Percentiles rank a stretch among this genome's conserved stretches.
These are phyloP conservation scores for Canis aureus DNA, from an alignment of 2,113 vertebrate species.

Conservation along the genomic window DNA sequence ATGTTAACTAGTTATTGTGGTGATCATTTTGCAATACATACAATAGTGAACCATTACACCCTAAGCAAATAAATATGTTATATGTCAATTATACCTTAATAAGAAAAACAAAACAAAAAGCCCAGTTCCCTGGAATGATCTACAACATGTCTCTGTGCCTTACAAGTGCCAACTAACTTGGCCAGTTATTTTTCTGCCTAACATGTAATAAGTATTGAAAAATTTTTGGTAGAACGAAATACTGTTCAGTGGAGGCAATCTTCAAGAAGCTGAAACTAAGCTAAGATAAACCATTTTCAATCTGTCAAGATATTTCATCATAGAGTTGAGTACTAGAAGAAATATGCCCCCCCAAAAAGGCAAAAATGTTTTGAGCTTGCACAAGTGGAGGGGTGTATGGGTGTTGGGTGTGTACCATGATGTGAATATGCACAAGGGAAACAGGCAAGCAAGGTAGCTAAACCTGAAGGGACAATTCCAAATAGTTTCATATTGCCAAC, in stretches of 20 bases:
- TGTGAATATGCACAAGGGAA: neutral
- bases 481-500: neutral
- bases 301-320: neutral
- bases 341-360: neutral
- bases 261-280: neutral
- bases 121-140: neutral
- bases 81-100: neutral
- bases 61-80: neutral
- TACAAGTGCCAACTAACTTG: neutral
- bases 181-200: neutral
- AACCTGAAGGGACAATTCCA: neutral
- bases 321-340: neutral
- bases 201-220: neutral
- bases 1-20: neutral
- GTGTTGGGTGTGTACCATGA: neutral
- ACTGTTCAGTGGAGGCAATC: neutral
- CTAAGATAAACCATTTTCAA: neutral
- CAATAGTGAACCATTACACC: neutral
- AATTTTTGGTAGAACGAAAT: neutral
- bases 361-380: neutral
- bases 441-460: neutral
- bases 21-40: neutral
- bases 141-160: neutral
- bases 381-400: neutral
- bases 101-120: neutral